phyloP scores from a whole-genome alignment of 2,888 invertebrate genomes.

The Cabera pusaria region DNA sequence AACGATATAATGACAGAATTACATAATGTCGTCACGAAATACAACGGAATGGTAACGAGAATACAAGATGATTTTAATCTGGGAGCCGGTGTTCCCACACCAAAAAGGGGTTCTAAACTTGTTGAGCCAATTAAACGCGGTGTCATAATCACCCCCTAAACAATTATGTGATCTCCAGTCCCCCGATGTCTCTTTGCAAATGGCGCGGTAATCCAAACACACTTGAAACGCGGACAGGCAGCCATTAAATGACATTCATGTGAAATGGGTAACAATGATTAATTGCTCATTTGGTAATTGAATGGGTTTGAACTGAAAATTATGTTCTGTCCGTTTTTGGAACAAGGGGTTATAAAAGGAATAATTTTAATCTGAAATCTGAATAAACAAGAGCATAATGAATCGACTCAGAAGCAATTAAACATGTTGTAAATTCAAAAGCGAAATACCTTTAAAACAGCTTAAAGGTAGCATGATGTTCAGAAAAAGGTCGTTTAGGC shows the following conservation, averaged over 20 bases:
- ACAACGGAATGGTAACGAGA: slow-evolving; percentile 37
- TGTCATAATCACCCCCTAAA: slow-evolving; percentile 69
- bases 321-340: no score
- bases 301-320: no score
- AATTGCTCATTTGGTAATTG: slow-evolving; percentile 25
- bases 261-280: slow-evolving; percentile 35
- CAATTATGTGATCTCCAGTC: slow-evolving; percentile 67
- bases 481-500: slow-evolving; percentile 8
- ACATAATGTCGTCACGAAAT: slow-evolving; percentile 33
- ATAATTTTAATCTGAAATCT: no score
- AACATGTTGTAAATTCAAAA: no score
- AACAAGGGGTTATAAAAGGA: no score
- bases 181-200: slow-evolving; percentile 62
- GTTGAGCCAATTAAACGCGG: slow-evolving; percentile 73
- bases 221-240: slow-evolving; percentile 41
- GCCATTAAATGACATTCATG: slow-evolving; percentile 36
- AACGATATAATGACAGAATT: slow-evolving; percentile 18
- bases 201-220: slow-evolving; percentile 52
- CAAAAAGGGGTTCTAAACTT: slow-evolving; percentile 63
- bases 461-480: slow-evolving; percentile 12
- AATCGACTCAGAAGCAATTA: no score
- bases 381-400: no score
- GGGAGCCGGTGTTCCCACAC: slow-evolving; percentile 42
- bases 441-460: no score
- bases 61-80: slow-evolving; percentile 43